These are phyloP conservation scores for Apodemia hepburni DNA, from an alignment of 2,888 invertebrate genomes.

Conservation along the genomic window DNA sequence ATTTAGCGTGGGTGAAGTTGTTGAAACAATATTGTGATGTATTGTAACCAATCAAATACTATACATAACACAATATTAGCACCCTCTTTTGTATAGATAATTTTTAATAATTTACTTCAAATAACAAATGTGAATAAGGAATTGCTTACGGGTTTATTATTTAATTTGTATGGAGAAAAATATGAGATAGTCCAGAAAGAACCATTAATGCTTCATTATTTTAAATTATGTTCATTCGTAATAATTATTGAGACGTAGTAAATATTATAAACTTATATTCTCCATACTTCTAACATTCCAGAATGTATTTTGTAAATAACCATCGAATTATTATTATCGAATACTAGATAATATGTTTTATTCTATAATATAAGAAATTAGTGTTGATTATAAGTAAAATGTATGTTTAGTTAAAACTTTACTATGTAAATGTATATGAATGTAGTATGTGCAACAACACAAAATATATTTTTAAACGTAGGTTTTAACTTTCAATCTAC, in stretches of 20 bases:
- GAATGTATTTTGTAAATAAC: conserved; percentile 48
- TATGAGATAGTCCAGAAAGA: neutral
- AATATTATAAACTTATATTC: neutral
- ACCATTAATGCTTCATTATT: no score
- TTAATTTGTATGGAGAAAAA: neutral
- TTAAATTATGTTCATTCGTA: neutral
- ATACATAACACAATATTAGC: neutral
- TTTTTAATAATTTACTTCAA: neutral
- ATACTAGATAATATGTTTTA: conserved; percentile 33
- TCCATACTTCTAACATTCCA: conserved; percentile 66
- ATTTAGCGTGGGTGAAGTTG: neutral
- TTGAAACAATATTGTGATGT: neutral
- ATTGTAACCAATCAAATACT: neutral
- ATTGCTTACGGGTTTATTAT: conserved; percentile 1
- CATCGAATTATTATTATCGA: conserved; percentile 42
- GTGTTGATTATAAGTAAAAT: conserved; percentile 9
- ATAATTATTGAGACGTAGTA: neutral
- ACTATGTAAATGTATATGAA: conserved; percentile 30
- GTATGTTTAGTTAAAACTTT: conserved; percentile 5
- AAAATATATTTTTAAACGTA: conserved; percentile 15
- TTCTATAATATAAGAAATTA: conserved; percentile 27
- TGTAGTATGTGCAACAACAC: conserved; percentile 38
- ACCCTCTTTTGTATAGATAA: neutral
- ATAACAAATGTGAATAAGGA: neutral
- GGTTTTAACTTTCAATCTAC: conserved; percentile 13